These are phyloP conservation scores for Muntiacus muntjak DNA, from an alignment of 2,113 vertebrate species.

Conservation along the genomic window DNA sequence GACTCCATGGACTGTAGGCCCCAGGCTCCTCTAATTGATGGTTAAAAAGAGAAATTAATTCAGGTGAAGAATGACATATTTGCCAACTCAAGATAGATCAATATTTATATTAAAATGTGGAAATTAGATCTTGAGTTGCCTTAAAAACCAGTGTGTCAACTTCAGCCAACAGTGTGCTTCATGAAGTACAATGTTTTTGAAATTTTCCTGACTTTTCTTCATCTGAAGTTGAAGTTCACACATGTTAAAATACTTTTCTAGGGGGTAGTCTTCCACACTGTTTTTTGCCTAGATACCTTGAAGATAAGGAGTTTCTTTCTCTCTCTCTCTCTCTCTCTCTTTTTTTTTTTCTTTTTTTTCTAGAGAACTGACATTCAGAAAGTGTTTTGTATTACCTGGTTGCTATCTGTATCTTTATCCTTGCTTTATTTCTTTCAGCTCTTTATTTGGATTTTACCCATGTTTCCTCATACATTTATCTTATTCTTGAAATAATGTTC, in stretches of 20 bases:
- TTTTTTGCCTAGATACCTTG: background rate
- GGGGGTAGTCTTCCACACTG: background rate
- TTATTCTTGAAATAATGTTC: background rate
- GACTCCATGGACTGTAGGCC: background rate
- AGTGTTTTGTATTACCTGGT: background rate
- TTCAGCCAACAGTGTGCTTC: background rate
- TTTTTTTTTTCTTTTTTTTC: background rate
- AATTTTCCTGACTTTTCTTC: background rate
- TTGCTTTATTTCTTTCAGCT: background rate
- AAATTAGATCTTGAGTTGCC: background rate
- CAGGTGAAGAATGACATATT: background rate
- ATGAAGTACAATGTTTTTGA: background rate
- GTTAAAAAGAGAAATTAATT: background rate
- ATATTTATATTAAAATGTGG: background rate
- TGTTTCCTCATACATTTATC: background rate
- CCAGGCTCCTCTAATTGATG: background rate
- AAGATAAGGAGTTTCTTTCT: background rate
- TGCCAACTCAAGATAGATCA: background rate
- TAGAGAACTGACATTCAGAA: background rate
- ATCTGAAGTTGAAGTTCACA: background rate
- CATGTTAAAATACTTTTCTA: background rate
- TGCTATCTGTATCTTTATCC: background rate
- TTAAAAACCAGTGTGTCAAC: background rate
- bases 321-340: too few relatives aligned
- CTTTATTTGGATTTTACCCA: background rate